A percentile compares a stretch with the other conserved stretches of the same genome.
These are phyloP conservation scores for Pentalonia nigronervosa DNA, from an alignment of 1,140 invertebrate species.

Conservation along the genomic window DNA sequence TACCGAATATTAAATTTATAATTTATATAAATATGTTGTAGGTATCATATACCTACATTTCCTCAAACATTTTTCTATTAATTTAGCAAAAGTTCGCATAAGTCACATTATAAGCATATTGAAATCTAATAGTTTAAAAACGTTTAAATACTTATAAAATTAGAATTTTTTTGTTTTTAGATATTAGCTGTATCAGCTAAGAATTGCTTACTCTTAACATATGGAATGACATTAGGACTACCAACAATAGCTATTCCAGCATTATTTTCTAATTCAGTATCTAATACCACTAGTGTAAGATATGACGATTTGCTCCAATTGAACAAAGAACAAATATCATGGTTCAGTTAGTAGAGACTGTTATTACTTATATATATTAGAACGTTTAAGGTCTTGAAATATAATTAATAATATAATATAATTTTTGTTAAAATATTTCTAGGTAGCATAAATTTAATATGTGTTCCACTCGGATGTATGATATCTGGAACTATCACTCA, in stretches of 20 bases:
- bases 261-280: conserved; percentile 1
- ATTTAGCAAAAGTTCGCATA: neutral
- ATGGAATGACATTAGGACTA: conserved; percentile 79
- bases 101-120: neutral
- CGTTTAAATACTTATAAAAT: neutral
- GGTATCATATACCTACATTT: neutral
- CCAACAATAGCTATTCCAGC: conserved; percentile 77
- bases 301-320: conserved; percentile 66
- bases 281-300: conserved; percentile 64
- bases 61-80: neutral
- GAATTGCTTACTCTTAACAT: conserved; percentile 65
- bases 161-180: conserved; percentile 56
- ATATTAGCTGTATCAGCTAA: conserved; percentile 62
- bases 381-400: neutral
- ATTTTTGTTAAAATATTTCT: conserved; percentile 58
- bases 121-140: neutral
- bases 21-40: neutral
- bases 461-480: conserved; percentile 78
- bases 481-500: conserved; percentile 75
- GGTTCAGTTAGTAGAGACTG: conserved; percentile 72
- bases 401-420: neutral
- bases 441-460: conserved; percentile 81
- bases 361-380: neutral
- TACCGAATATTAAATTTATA: neutral
- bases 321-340: conserved; percentile 73